These are phyloP conservation scores for Struthidea cinerea DNA, from an alignment of 2,113 vertebrate genomes.

Conservation along the genomic window DNA sequence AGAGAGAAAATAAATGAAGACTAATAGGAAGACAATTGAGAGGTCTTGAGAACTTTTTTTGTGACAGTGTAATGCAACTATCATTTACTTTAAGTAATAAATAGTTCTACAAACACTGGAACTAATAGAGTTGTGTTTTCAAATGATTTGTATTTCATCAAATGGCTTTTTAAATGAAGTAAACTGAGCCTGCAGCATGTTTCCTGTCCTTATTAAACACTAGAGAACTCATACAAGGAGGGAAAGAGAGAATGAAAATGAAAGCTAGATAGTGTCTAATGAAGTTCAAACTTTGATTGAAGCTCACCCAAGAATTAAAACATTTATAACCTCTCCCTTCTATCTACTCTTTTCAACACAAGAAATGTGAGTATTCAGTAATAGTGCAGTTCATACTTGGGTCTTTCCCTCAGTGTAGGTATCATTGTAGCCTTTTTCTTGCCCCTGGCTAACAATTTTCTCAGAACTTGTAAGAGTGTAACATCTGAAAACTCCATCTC, in stretches of 20 bases:
- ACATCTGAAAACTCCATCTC: background rate
- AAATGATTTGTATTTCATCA: slow-evolving; percentile 25
- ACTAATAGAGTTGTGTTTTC: slow-evolving; percentile 14
- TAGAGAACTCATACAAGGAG: background rate
- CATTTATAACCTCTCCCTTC: background rate
- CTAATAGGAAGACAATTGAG: background rate
- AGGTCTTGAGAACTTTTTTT: background rate
- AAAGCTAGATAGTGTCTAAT: background rate
- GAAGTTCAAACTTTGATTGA: slow-evolving; percentile 34
- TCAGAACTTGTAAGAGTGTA: background rate
- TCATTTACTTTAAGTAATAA: slow-evolving; percentile 45
- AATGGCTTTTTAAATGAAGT: slow-evolving; percentile 37
- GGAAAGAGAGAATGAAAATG: background rate
- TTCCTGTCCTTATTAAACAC: slow-evolving; percentile 35
- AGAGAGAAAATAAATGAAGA: background rate
- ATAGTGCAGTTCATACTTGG: background rate
- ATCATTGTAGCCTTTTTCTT: background rate
- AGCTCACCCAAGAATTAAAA: background rate
- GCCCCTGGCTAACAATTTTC: background rate
- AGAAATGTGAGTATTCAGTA: background rate
- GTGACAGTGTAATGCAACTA: background rate
- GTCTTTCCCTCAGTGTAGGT: background rate
- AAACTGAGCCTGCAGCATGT: slow-evolving; percentile 41
- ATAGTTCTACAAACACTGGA: slow-evolving; percentile 29
- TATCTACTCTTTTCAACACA: background rate